A percentile compares a stretch with the other conserved stretches of the same genome.
Evolutionary conservation across 1,140 invertebrate genomes (phyloP).

Genomic region (Plutomurus gul): DNA sequence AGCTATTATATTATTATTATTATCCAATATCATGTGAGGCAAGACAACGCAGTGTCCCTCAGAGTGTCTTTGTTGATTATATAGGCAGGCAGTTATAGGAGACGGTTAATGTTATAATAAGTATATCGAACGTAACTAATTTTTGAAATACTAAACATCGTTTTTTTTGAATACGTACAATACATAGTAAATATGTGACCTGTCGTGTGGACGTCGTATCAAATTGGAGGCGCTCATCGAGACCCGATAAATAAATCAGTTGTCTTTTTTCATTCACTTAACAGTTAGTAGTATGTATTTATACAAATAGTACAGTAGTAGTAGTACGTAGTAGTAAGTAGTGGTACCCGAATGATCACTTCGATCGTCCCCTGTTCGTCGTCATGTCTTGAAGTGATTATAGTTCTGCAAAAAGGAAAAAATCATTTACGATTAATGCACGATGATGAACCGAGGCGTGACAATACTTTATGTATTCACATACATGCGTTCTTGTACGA

Average conservation of each 20-base stretch:
- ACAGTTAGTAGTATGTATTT: too few species aligned
- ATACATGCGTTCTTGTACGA: too few species aligned
- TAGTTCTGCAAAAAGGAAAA: not conserved
- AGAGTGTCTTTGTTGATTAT: conserved; percentile 22
- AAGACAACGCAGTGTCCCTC: conserved; percentile 6
- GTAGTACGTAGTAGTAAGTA: too few species aligned
- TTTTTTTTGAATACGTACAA: conserved; percentile 30
- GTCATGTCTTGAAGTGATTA: conserved; percentile 27
- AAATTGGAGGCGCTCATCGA: conserved; percentile 5
- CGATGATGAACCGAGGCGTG: too few species aligned
- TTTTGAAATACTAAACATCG: conserved; percentile 23
- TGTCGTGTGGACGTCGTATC: conserved; percentile 17
- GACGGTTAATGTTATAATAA: conserved; percentile 11
- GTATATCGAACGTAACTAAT: conserved; percentile 17
- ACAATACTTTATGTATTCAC: too few species aligned
- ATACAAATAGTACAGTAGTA: conserved; percentile 12
- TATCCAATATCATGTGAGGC: not conserved
- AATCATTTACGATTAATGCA: not conserved
- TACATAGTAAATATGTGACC: too few species aligned
- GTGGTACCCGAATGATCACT: not conserved
- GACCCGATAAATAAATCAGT: conserved; percentile 11
- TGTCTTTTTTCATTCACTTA: conserved; percentile 2
- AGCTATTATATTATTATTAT: too few species aligned
- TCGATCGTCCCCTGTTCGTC: not conserved
- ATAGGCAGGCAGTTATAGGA: conserved; percentile 13